phyloP scores from a whole-genome alignment of 2,113 vertebrate genomes.

The Orientallactaga bullata region DNA sequence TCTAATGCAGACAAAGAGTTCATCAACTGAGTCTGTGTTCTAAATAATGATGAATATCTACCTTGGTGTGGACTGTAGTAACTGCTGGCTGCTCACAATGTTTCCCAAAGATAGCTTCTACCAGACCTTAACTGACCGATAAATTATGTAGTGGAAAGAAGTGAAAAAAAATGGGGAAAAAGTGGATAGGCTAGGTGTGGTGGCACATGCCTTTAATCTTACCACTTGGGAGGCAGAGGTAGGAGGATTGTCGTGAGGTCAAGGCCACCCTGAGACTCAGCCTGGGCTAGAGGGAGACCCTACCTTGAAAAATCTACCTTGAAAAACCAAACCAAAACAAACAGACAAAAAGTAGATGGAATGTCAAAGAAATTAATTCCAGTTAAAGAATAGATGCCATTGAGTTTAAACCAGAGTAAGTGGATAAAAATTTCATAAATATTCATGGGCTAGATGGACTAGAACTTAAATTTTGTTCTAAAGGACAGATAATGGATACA shows the following conservation, averaged over 20 bases:
- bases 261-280: too few species aligned
- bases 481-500: not conserved
- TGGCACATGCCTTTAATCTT: too few species aligned
- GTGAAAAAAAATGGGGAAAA: not conserved
- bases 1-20: constrained; percentile 46
- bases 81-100: too few species aligned
- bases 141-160: not conserved
- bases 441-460: not conserved
- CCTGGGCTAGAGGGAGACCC: too few species aligned
- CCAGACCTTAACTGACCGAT: not conserved
- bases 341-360: not conserved
- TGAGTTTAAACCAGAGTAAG: not conserved
- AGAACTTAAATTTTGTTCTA: not conserved
- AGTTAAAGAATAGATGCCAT: not conserved
- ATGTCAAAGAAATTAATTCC: not conserved
- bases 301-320: too few species aligned
- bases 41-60: not conserved
- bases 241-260: too few species aligned
- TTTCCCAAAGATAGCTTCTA: not conserved
- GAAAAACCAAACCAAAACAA: too few species aligned
- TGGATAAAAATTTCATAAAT: not conserved
- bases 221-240: too few species aligned
- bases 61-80: not conserved
- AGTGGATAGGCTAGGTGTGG: not conserved
- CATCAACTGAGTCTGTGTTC: constrained; percentile 28